Percentiles rank a stretch among this genome's conserved stretches.
Conservation (phyloP, 1,140 invertebrate species). For the Listronotus oregonensis region DNA sequence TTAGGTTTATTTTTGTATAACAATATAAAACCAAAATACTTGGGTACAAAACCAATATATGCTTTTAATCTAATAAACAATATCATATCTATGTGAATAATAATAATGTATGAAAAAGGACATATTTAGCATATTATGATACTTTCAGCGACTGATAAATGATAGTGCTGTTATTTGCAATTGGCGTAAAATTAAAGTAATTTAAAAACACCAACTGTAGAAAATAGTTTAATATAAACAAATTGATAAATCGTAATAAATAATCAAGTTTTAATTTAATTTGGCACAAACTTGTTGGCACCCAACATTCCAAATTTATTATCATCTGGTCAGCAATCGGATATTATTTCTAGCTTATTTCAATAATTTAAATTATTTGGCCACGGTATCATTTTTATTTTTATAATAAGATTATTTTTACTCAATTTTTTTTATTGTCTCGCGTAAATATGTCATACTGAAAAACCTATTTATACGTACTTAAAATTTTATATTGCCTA, state of each 20-base stretch:
- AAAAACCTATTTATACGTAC: background rate
- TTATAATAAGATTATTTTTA: conserved; percentile 14
- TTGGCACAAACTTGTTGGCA: conserved; percentile 10
- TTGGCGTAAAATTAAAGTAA: background rate
- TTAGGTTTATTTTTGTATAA: no score
- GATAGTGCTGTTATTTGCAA: no score
- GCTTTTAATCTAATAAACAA: no score
- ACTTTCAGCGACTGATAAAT: no score
- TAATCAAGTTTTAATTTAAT: conserved; percentile 28
- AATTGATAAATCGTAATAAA: conserved; percentile 26
- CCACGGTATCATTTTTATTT: conserved; percentile 1
- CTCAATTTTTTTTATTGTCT: background rate
- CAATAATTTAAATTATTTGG: conserved; percentile 10
- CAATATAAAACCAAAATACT: no score
- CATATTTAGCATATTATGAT: no score
- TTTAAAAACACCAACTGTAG: background rate
- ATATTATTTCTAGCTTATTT: conserved; percentile 26
- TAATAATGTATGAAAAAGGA: no score
- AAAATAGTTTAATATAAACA: conserved; percentile 1
- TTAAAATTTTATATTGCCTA: background rate
- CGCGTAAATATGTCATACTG: background rate
- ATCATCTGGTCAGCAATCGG: conserved; percentile 16
- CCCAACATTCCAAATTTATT: conserved; percentile 18
- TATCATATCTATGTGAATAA: no score
- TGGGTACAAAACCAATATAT: no score